phyloP scores from a whole-genome alignment of 2,888 invertebrate species.

The Coleophora flavipennella region DNA sequence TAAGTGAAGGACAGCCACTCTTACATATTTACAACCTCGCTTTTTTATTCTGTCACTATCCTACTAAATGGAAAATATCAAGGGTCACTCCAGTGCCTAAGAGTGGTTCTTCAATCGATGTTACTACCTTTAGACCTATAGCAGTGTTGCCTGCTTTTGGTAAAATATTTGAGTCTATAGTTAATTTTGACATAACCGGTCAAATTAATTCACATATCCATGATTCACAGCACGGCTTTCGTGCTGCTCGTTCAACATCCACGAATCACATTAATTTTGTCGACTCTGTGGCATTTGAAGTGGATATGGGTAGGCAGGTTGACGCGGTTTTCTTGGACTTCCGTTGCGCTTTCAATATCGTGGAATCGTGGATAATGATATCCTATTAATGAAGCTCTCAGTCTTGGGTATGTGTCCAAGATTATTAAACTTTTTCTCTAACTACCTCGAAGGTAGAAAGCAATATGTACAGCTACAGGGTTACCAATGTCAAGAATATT shows the following conservation, averaged over 20 bases:
- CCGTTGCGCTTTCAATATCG: not conserved
- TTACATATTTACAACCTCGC: not conserved
- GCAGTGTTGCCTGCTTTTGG: conserved; percentile 4
- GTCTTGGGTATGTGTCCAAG: not conserved
- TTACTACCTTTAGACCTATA: conserved; percentile 3
- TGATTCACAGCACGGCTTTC: not conserved
- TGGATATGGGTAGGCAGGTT: not conserved
- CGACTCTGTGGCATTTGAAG: not conserved
- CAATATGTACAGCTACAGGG: conserved; percentile 1
- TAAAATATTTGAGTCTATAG: conserved; percentile 1
- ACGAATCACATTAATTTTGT: not conserved
- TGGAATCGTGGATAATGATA: not conserved
- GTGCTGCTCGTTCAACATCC: not conserved
- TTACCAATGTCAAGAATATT: not conserved
- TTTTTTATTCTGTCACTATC: not conserved
- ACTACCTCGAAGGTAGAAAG: not conserved
- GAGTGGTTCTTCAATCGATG: not conserved
- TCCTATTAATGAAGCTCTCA: not conserved
- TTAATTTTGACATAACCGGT: not conserved
- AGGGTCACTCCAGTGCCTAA: conserved; percentile 5
- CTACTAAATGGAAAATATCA: conserved; percentile 4
- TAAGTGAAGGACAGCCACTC: conserved; percentile 1
- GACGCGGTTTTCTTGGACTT: not conserved
- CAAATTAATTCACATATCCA: not conserved
- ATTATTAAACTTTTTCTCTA: not conserved